Conservation (phyloP, 2,113 vertebrate genomes). For the Colossoma macropomum region DNA sequence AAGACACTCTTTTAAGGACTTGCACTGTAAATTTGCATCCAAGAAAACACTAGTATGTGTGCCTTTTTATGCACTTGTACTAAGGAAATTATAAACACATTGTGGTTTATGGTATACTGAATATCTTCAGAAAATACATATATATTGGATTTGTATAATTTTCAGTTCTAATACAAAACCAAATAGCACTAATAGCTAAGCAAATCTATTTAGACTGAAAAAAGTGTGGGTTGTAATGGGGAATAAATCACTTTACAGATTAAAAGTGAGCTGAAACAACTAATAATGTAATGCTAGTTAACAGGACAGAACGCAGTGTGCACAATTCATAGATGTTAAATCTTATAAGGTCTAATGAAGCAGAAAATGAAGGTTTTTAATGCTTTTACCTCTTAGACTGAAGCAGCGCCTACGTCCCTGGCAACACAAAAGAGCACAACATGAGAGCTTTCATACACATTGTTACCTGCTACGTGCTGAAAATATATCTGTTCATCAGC, state of each 20-base stretch:
- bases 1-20: neutral
- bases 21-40: neutral
- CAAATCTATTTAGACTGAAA: slow-evolving; percentile 75
- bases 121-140: slow-evolving; percentile 2
- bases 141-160: slow-evolving; percentile 60
- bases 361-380: slow-evolving; percentile 58
- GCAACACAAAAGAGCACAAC: slow-evolving; percentile 39
- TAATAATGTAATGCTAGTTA: slow-evolving; percentile 62
- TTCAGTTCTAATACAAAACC: slow-evolving; percentile 72
- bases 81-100: neutral
- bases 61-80: neutral
- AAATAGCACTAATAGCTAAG: slow-evolving; percentile 69
- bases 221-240: slow-evolving; percentile 72
- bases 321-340: slow-evolving; percentile 54
- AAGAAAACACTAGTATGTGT: neutral
- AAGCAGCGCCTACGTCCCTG: neutral
- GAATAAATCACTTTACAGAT: slow-evolving; percentile 75
- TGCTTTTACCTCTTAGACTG: slow-evolving; percentile 45
- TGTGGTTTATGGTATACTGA: neutral
- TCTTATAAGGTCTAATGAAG: slow-evolving; percentile 51
- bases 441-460: slow-evolving; percentile 13
- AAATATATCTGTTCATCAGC: neutral
- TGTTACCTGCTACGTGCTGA: neutral
- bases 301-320: slow-evolving; percentile 46
- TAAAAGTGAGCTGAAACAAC: slow-evolving; percentile 74